A percentile compares a stretch with the other conserved stretches of the same genome.
These are phyloP conservation scores for Trochalopteron elliotii DNA, from an alignment of 2,113 vertebrate species.

Conservation along the genomic window DNA sequence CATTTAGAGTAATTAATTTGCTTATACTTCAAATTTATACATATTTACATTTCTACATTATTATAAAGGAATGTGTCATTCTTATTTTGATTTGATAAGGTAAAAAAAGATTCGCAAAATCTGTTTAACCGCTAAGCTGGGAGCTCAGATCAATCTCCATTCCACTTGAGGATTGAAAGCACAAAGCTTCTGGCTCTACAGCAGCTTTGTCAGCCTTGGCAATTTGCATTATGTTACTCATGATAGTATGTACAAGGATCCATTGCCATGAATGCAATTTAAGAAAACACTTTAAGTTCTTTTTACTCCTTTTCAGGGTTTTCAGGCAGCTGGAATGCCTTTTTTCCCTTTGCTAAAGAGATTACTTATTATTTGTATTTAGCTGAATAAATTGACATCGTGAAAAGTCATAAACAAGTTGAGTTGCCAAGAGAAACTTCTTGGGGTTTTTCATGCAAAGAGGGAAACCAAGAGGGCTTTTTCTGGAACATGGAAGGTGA, in stretches of 20 bases:
- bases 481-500: not conserved
- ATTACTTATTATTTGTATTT: slow-evolving; percentile 25
- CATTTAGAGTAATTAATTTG: slow-evolving; percentile 31
- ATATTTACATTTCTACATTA: not conserved
- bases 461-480: not conserved
- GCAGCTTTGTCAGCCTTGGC: slow-evolving; percentile 40
- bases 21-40: not conserved
- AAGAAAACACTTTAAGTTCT: slow-evolving; percentile 14
- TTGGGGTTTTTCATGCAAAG: not conserved
- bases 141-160: not conserved
- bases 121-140: not conserved
- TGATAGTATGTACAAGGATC: slow-evolving; percentile 23
- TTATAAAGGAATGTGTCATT: not conserved
- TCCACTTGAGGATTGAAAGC: not conserved
- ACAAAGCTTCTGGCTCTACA: slow-evolving; percentile 31
- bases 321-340: not conserved
- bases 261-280: not conserved
- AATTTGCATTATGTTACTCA: slow-evolving; percentile 47
- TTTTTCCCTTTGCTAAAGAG: not conserved
- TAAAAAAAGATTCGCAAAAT: slow-evolving; percentile 23
- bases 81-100: slow-evolving; percentile 15
- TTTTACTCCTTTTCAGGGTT: slow-evolving; percentile 29
- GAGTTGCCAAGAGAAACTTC: not conserved
- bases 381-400: not conserved
- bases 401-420: not conserved